These are phyloP conservation scores for Potorous gilbertii DNA, from an alignment of 2,797 vertebrate species.

Conservation along the genomic window DNA sequence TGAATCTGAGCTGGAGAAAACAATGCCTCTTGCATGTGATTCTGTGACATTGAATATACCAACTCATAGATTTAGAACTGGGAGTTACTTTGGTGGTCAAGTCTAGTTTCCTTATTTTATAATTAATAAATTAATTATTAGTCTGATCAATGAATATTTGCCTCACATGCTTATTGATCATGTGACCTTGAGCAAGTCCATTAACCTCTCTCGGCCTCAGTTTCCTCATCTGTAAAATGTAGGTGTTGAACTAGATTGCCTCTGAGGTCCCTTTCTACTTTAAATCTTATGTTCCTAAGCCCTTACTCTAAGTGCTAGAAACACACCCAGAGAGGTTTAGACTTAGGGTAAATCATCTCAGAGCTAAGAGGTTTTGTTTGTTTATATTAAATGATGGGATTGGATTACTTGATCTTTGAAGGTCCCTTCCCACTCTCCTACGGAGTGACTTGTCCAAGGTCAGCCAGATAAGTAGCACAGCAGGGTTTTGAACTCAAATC, in stretches of 20 bases:
- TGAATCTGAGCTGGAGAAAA: not conserved
- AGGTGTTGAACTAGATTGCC: not conserved
- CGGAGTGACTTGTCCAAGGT: not conserved
- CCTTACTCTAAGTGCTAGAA: not conserved
- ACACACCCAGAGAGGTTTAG: not conserved
- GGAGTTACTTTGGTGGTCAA: not conserved
- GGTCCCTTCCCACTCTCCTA: not conserved
- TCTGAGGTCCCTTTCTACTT: not conserved
- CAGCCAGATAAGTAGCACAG: not conserved
- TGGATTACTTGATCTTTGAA: not conserved
- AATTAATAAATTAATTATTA: not conserved
- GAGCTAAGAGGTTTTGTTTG: not conserved
- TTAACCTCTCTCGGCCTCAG: not conserved
- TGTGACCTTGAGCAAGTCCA: not conserved
- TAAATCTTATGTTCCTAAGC: not conserved
- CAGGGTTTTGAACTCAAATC: not conserved
- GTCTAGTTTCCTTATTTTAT: not conserved
- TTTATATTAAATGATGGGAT: not conserved
- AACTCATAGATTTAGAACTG: not conserved
- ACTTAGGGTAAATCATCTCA: not conserved
- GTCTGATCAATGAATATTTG: not conserved
- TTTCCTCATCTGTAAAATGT: not conserved
- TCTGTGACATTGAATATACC: not conserved
- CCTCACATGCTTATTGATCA: not conserved
- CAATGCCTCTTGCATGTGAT: fast-evolving